Evolutionary conservation across 2,797 vertebrate genomes (phyloP), one percentile per base, ranked within the genome.

Genomic region (Vultur gryphus): DNA sequence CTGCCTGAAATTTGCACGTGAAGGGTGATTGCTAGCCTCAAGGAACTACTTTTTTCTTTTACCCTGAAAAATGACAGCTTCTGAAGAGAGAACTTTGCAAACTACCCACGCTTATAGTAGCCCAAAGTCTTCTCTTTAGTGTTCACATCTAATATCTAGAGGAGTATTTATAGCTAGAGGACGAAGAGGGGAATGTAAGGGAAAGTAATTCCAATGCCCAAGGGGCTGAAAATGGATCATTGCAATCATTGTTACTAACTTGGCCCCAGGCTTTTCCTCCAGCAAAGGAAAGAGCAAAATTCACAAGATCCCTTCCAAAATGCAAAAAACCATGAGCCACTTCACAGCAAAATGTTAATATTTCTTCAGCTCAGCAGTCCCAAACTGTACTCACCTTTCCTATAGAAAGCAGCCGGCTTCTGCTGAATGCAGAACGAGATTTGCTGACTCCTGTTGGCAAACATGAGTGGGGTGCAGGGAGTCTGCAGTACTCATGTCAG

Each of bases 321-420:
- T 9, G 1, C 0, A 19, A 23, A 62, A 61, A 13, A 5, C 0
- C 16, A 21, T 20, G 8, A 28, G 4, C 4, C 12, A 55, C 6
- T n/a, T 76, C 5, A 6, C 9, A 35, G 7, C 4, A 61, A 76
- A n/a, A 35, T 11, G 5, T 7, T 12, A 2, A 7, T 9, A 25
- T 21, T 29, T 87, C 46, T 77, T 61, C 15, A 2, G 1, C 6
- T 52, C 33, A 58, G 4, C 3, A 35, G 7, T n/a, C 15, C 21
- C 29, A 75, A 48, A 16, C 7, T 33, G 16, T 31, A 13, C 6
- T 48, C 5, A 26, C 2, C 4, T 3, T 55, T 73, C 26, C 39
- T n/a, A 44, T 5, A 59, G 44, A 66, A n/a, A 54, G 20, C 16
- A 49, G 24, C 2, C 5, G 6, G 13, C 16, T 52, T 70, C 28